Percentiles rank a stretch among this genome's conserved stretches.
Evolutionary conservation across 30 jellyfish, hydroid and myxozoan genomes (phyloP).

Genomic region (Aurelia coerulea): DNA sequence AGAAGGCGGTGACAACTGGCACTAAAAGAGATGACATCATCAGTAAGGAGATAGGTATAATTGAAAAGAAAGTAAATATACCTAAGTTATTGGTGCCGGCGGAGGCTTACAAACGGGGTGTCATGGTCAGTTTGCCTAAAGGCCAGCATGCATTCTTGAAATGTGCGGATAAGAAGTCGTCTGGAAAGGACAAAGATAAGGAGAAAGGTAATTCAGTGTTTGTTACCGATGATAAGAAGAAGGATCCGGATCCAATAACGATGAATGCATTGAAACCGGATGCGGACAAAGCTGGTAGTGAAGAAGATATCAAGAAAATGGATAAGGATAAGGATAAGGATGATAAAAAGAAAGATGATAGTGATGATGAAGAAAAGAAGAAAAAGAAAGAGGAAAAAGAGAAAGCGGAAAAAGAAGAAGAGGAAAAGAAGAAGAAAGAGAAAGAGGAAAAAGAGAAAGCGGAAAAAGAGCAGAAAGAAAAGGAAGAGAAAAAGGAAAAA

Average conservation of each 20-base stretch:
- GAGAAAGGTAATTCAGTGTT: constrained; percentile 15
- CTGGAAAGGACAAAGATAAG: constrained; percentile 46
- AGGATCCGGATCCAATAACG: constrained; percentile 64
- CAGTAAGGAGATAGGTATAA: constrained; percentile 31
- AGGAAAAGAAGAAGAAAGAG: constrained; percentile 26
- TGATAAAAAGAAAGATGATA: neutral
- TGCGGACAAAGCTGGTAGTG: constrained; percentile 18
- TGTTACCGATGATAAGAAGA: constrained; percentile 48
- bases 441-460: constrained; percentile 23
- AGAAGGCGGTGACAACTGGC: constrained; percentile 12
- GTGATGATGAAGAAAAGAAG: constrained; percentile 14
- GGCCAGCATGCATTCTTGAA: constrained; percentile 94
- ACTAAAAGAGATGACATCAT: constrained; percentile 36
- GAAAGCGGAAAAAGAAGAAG: constrained; percentile 30
- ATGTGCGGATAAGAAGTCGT: constrained; percentile 81
- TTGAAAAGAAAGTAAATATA: constrained; percentile 67
- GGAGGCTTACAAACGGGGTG: constrained; percentile 94
- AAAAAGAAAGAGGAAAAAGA: constrained; percentile 28
- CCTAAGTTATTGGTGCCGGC: constrained; percentile 87
- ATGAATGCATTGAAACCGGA: constrained; percentile 64
- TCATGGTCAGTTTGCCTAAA: constrained; percentile 92
- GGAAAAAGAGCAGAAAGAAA: constrained; percentile 30
- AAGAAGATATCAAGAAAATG: constrained; percentile 17
- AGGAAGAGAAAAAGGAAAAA: constrained; percentile 20
- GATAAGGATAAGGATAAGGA: constrained; percentile 7